Evolutionary conservation across 2,797 vertebrate species (phyloP).

Genomic region (Clarias laeviceps): DNA sequence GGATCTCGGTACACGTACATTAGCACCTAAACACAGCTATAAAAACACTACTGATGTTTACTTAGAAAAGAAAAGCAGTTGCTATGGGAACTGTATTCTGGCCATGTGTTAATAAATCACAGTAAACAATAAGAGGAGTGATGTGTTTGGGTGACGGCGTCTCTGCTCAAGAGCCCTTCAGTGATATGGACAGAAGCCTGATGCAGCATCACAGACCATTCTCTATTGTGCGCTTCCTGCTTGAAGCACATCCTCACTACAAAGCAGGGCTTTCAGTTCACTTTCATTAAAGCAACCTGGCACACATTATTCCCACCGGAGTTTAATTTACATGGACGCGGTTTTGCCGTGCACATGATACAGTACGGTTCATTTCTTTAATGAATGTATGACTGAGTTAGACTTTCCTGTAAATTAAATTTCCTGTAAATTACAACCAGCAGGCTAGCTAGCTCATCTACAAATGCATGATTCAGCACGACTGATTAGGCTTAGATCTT

Average conservation of each 20-base stretch:
- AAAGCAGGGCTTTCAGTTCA: conserved; percentile 21
- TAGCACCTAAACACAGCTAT: conserved; percentile 3
- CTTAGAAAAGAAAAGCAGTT: conserved; percentile 41
- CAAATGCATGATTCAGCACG: background rate
- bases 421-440: conserved; percentile 43
- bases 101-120: conserved; percentile 33
- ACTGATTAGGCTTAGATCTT: background rate
- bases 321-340: background rate
- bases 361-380: background rate
- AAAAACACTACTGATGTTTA: conserved; percentile 4
- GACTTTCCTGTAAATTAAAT: conserved; percentile 42
- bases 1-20: background rate
- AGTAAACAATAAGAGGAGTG: conserved; percentile 52
- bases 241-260: conserved; percentile 13
- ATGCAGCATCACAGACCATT: background rate
- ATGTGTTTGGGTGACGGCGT: conserved; percentile 58
- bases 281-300: conserved; percentile 11
- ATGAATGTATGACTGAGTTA: conserved; percentile 9
- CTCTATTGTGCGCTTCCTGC: background rate
- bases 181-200: conserved; percentile 47
- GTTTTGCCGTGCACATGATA: background rate
- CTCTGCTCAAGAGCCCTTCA: conserved; percentile 50
- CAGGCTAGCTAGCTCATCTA: conserved; percentile 29
- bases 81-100: conserved; percentile 50
- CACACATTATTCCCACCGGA: conserved; percentile 6